Evolutionary conservation across 1,140 invertebrate species (phyloP).

Genomic region (Riptortus pedestris): DNA sequence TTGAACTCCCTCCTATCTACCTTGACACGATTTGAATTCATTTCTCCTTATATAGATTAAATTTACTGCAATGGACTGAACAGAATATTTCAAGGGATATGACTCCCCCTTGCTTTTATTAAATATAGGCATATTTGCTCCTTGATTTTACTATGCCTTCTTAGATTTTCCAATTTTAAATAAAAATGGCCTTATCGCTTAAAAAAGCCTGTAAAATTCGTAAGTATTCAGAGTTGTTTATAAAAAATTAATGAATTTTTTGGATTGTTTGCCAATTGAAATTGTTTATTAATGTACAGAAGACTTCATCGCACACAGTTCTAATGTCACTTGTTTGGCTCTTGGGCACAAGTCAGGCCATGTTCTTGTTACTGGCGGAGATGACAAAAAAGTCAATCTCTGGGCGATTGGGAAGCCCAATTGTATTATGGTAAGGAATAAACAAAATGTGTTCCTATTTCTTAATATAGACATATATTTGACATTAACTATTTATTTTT

Average conservation of each 20-base stretch:
- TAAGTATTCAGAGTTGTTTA: too few relatives aligned
- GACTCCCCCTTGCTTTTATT: background rate
- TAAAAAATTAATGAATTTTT: background rate
- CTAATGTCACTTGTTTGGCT: slow-evolving; percentile 81
- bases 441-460: slow-evolving; percentile 7
- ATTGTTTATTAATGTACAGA: slow-evolving; percentile 46
- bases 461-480: background rate
- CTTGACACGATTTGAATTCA: background rate
- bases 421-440: slow-evolving; percentile 77
- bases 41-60: background rate
- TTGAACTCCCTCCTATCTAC: background rate
- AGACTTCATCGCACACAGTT: slow-evolving; percentile 79
- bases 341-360: slow-evolving; percentile 82
- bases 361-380: slow-evolving; percentile 90
- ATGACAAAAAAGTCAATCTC: slow-evolving; percentile 94
- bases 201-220: slow-evolving; percentile 12
- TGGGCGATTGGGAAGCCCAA: slow-evolving; percentile 93
- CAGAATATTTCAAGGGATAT: background rate
- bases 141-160: slow-evolving; percentile 1
- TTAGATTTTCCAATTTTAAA: background rate
- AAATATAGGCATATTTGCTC: background rate
- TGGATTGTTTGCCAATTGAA: background rate
- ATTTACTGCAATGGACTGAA: background rate
- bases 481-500: too few relatives aligned
- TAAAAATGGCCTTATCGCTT: slow-evolving; percentile 7